Evolutionary conservation across 2,888 invertebrate genomes (phyloP).

Genomic region (Tenthredo distinguenda): DNA sequence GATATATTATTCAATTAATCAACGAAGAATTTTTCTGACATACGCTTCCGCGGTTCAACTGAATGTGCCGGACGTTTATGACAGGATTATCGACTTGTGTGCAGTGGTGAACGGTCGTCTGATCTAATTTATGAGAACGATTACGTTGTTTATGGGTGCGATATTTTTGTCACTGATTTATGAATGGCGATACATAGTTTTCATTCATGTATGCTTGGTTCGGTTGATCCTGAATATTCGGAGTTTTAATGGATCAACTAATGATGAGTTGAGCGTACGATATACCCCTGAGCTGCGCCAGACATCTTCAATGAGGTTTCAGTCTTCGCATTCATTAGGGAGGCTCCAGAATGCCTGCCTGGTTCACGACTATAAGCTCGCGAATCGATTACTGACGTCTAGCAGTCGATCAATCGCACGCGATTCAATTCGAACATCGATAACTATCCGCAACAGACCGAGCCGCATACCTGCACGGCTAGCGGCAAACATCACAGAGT

Average conservation of each 20-base stretch:
- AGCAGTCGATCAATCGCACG: constrained; percentile 31
- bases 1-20: neutral
- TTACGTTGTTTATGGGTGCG: neutral
- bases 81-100: constrained; percentile 2
- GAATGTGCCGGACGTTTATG: neutral
- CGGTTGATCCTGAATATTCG: no score
- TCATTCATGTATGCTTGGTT: neutral
- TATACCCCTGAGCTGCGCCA: neutral
- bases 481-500: constrained; percentile 34
- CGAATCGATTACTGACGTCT: neutral
- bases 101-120: neutral
- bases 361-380: neutral
- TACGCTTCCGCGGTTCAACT: no score
- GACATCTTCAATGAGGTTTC: neutral
- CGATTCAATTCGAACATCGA: constrained; percentile 27
- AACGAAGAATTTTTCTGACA: neutral
- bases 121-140: neutral
- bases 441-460: constrained; percentile 10
- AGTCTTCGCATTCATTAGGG: neutral
- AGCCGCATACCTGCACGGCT: constrained; percentile 7
- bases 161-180: constrained; percentile 1
- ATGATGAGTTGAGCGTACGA: neutral
- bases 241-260: no score
- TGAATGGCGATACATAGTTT: neutral
- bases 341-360: neutral